Conservation (phyloP, 2,113 vertebrate genomes). For the Oxyura jamaicensis region DNA sequence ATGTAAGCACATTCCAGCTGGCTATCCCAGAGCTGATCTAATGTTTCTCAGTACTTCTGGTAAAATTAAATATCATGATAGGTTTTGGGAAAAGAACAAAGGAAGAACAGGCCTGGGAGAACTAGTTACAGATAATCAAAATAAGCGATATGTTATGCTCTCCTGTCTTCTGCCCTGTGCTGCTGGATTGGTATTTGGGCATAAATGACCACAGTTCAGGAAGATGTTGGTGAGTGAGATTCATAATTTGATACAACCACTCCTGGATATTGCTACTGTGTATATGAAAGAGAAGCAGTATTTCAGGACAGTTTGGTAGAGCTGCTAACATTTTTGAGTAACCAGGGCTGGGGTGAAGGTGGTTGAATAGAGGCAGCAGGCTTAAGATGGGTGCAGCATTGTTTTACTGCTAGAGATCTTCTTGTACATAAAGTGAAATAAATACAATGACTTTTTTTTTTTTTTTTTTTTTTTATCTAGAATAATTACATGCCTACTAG, state of each 20-base stretch:
- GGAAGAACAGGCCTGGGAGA: neutral
- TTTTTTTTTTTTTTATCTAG: neutral
- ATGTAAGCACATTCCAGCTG: neutral
- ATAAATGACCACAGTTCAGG: neutral
- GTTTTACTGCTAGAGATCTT: neutral
- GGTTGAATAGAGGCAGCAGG: neutral
- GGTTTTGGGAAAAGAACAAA: neutral
- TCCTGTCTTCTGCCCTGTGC: neutral
- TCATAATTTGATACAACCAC: neutral
- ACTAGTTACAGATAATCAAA: neutral
- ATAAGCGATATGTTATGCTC: neutral
- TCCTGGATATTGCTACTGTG: neutral
- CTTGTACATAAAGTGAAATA: neutral
- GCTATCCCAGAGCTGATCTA: neutral
- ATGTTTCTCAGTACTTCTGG: neutral
- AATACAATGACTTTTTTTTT: neutral
- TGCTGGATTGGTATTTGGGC: neutral
- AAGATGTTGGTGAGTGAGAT: neutral
- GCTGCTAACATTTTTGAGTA: neutral
- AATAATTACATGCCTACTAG: neutral
- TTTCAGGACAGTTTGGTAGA: neutral
- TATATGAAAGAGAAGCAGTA: neutral
- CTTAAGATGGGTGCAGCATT: neutral
- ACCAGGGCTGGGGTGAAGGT: rapidly evolving
- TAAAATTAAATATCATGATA: neutral